Base-by-base conservation (phyloP, 2,797 vertebrate species). In the Sebastes itinus region DNA sequence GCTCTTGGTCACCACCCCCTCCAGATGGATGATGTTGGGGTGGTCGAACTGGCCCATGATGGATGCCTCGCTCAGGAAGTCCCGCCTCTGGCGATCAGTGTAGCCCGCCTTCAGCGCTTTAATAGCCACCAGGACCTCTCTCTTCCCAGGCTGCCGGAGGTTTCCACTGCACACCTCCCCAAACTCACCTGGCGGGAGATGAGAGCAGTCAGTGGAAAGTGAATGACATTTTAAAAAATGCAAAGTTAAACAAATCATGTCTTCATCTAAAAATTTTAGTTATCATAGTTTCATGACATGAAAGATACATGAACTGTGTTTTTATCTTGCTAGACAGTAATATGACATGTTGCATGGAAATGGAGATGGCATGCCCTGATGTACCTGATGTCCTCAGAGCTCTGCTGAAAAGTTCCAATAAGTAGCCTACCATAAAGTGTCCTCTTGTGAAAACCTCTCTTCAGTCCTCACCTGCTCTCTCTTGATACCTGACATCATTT, bases 11-110 rank as follows among this genome's bases (percentile, higher is more conserved):
- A 99, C 97, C 86, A 99, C 98, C 0, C 98, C 98, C 87, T 99
- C 98, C 89, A 99, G 92, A 22, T 97, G 97, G 88, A 99, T 99
- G 91, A 99, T 98, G 92, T 99, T 99, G 69, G 98, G 98, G 83
- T 99, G 98, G 93, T 99, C 97, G 0, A 99, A 99, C 94, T 99
- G 98, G 62, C 97, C 98, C 98, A 99, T 99, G 93, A 99, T 99
- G 92, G 97, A 98, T 11, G 98, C 97, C 85, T 99, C 98, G 0
- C 97, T 97, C 67, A 99, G 94, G 92, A 99, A 99, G 92, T 99
- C 98, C 25, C 98, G 94, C 84, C 98, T 96, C 93, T 99, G 98
- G 23, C 97, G 94, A 70, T 99, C 98, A 0, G 98, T 99, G 94
- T 99, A 99, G 72, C 97, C 98, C 18, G 96, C 97, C 87, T 99